Evolutionary conservation across 2,888 invertebrate species (phyloP), one percentile per base, ranked within the genome.

Genomic region (Protodeltote pygarga): DNA sequence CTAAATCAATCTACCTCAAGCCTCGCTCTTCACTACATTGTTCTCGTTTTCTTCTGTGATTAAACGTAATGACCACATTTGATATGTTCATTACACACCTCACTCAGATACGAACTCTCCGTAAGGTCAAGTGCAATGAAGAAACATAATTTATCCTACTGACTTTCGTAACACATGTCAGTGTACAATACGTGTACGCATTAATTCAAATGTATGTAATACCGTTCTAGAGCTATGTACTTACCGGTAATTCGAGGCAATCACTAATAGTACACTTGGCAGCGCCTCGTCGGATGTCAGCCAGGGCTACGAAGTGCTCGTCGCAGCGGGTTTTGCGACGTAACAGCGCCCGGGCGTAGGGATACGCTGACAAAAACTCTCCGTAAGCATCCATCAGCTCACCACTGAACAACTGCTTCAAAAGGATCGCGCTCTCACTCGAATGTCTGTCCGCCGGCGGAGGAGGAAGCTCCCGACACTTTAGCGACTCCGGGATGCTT

Each of bases 241-340:
- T 94, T 80, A 95, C 95, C 94, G 95, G 95, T 81, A 95, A 82
- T 79, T 94, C 93, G 59, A 95, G 93, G 65, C 95, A 93, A 57
- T 94, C 93, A 32, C 93, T 92, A 38, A 95, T 93, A 45, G 93
- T 93, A 79, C 94, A 91, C 74, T 93, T 93, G 46, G 95, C 95
- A 35, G 94, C 94, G 33, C 94, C 95, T 69, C 93, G 92, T 49
- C 94, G 90, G 67, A 95, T 92, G 76, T 93, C 93, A 59, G 95
- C 93, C 54, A 95, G 93, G 57, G 94, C 94, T 65, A 93, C 90
- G 76, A 95, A 94, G 74, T 95, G 94, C 68, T 95, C 95, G 75
- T 95, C 95, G 6, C 91, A 87, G 9, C 93, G 92, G 57, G 90
- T 86, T 75, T 95, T 94, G 52, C 94, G 93, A 55, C 94, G 92